Evolutionary conservation across 2,113 vertebrate species (phyloP), one percentile per base, ranked within the genome.

Genomic region (Ictalurus furcatus): DNA sequence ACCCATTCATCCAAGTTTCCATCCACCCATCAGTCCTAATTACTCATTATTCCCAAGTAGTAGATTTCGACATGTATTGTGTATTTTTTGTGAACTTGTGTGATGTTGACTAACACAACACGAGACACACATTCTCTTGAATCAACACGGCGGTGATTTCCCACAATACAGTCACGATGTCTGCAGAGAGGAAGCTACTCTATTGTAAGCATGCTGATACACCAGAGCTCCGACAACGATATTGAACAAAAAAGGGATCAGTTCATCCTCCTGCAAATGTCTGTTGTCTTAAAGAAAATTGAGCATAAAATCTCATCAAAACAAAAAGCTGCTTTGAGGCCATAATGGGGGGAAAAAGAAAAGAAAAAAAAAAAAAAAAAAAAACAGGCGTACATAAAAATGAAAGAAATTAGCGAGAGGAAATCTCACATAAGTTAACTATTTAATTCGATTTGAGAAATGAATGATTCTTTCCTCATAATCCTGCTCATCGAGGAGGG

Each of bases 341-440:
- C 59, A 37, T 37, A 81, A 23, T 61, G 84, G 71, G 44, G 34
- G 44, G 44, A 6, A 7, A 1, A 1, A 6, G 44, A 7, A 0
- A 0, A 6, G 44, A 7, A 7, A 6, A 44, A 0, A 44, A 0
- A 6, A 6, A 6, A 5, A 44, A 6, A 44, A 74, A 65, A 86
- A 65, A 85, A 87, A 81, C 80, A 34, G 84, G 58, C 85, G 67
- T 34, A 44, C 88, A 87, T 52, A 86, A 87, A 86, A 84, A 87
- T 25, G 25, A 56, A 67, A 85, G 87, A 83, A 87, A 88, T 89
- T 85, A 89, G 80, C 71, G 69, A 90, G 87, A 91, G 91, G 91
- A 90, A 92, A 89, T 92, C 71, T 89, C 84, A 80, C 73, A 88
- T n/a, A 90, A 89, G 87, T 89, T 88, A 90, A 84, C 58, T 76